phyloP scores from a whole-genome alignment of 2,113 vertebrate species.

The Dromiciops gliroides region DNA sequence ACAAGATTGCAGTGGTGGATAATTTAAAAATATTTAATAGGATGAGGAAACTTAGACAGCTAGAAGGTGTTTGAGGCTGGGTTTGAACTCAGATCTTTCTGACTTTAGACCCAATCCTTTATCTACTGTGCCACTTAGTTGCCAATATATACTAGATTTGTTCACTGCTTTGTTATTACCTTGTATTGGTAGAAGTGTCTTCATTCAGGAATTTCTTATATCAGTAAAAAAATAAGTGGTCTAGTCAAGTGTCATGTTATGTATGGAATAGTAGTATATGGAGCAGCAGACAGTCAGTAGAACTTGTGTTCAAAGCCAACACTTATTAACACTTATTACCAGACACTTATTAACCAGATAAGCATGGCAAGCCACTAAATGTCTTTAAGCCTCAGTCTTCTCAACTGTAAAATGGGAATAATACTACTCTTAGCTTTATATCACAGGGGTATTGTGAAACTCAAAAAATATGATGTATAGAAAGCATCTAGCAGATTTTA shows the following conservation, averaged over 20 bases:
- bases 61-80: neutral
- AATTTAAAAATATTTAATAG: neutral
- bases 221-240: neutral
- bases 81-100: neutral
- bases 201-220: neutral
- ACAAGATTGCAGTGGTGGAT: neutral
- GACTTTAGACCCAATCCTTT: neutral
- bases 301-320: neutral
- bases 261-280: neutral
- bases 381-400: neutral
- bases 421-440: neutral
- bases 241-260: neutral
- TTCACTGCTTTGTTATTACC: no score
- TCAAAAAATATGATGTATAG: neutral
- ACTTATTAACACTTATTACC: no score
- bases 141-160: neutral
- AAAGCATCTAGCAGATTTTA: neutral
- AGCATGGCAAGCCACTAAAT: neutral
- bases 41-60: neutral
- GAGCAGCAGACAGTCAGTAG: neutral
- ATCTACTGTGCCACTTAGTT: neutral
- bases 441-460: neutral
- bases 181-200: neutral
- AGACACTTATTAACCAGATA: neutral
- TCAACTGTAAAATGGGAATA: neutral